Evolutionary conservation across 1,140 invertebrate species (phyloP).

Genomic region (Trichonephila clavipes): DNA sequence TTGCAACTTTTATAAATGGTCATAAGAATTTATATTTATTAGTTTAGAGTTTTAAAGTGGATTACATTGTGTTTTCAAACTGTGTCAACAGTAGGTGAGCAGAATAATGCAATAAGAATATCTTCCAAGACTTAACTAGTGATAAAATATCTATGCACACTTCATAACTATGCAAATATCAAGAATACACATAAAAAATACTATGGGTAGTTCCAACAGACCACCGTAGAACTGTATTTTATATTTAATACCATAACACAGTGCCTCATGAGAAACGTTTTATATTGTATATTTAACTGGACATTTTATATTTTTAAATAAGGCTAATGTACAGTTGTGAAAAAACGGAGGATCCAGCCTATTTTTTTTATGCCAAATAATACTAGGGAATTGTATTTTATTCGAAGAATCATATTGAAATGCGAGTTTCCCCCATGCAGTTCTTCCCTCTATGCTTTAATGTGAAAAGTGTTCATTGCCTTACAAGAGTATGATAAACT

Average conservation of each 20-base stretch:
- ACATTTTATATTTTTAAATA: conserved; percentile 74
- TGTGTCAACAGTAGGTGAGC: not conserved
- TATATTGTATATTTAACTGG: conserved; percentile 75
- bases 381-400: conserved; percentile 51
- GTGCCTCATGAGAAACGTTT: conserved; percentile 71
- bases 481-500: conserved; percentile 6
- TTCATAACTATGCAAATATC: conserved; percentile 58
- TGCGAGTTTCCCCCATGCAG: conserved; percentile 49
- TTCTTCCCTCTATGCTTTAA: not conserved
- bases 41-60: not conserved
- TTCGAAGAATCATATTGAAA: conserved; percentile 29
- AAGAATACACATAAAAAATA: conserved; percentile 15
- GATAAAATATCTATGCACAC: conserved; percentile 65
- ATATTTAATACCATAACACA: conserved; percentile 66
- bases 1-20: not conserved
- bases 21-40: not conserved
- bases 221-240: conserved; percentile 63
- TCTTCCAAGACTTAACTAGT: conserved; percentile 34
- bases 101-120: conserved; percentile 55
- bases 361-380: conserved; percentile 70
- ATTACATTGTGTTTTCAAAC: not conserved
- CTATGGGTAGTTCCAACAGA: conserved; percentile 39
- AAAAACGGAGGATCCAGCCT: conserved; percentile 53
- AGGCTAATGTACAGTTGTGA: conserved; percentile 70
- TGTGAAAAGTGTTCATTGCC: not conserved